Evolutionary conservation across 2,113 vertebrate genomes (phyloP).

Genomic region (Shinisaurus crocodilurus): DNA sequence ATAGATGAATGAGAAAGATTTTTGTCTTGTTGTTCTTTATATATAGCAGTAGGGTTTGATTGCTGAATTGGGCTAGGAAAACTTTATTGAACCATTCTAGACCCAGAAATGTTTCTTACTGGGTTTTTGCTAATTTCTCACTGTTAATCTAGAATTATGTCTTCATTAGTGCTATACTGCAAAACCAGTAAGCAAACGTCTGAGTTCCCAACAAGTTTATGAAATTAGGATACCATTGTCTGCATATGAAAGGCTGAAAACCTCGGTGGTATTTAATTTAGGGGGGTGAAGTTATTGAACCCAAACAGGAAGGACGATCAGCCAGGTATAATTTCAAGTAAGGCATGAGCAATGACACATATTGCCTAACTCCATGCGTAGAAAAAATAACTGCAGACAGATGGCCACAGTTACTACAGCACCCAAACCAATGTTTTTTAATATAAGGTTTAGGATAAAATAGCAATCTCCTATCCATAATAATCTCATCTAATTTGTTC

Average conservation of each 20-base stretch:
- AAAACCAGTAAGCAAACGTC: background rate
- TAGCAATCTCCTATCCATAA: background rate
- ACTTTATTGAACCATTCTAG: background rate
- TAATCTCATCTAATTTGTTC: background rate
- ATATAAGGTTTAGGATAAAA: background rate
- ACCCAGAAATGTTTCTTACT: too few relatives aligned
- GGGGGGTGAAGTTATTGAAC: background rate
- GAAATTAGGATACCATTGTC: background rate
- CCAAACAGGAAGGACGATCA: background rate
- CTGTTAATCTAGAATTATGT: accelerated
- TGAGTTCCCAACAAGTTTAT: background rate
- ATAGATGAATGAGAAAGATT: background rate
- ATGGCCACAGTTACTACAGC: too few relatives aligned
- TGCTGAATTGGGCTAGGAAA: background rate
- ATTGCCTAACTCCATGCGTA: too few relatives aligned
- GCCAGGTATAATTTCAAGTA: background rate
- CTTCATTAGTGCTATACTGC: background rate
- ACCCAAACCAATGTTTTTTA: background rate
- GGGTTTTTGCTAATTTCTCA: background rate
- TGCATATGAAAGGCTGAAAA: background rate
- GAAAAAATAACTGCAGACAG: too few relatives aligned
- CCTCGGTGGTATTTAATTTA: background rate
- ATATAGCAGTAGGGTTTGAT: background rate
- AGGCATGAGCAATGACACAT: too few relatives aligned
- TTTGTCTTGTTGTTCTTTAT: background rate